phyloP scores from a whole-genome alignment of 2,797 vertebrate species.

The Dromococcyx pavoninus region DNA sequence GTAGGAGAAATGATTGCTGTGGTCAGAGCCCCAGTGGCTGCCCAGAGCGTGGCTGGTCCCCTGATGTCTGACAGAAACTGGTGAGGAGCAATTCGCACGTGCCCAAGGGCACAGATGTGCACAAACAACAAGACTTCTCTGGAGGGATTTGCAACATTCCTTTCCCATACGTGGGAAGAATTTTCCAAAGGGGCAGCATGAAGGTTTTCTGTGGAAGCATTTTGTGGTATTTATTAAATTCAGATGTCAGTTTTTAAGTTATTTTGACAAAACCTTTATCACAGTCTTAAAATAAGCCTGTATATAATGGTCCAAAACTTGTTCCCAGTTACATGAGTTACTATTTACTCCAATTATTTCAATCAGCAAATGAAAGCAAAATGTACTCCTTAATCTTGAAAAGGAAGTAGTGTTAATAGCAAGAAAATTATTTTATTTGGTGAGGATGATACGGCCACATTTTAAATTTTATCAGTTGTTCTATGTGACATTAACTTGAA shows the following conservation, averaged over 20 bases:
- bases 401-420: slow-evolving; percentile 3
- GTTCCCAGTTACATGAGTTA: not conserved
- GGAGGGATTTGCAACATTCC: not conserved
- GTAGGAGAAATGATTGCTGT: not conserved
- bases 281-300: not conserved
- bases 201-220: not conserved
- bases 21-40: not conserved
- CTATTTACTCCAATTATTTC: slow-evolving; percentile 8
- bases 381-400: not conserved
- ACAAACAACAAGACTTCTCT: rapidly evolving
- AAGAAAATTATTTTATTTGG: slow-evolving; percentile 17
- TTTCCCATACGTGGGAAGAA: not conserved
- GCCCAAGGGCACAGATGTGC: too few species aligned
- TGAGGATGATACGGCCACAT: not conserved
- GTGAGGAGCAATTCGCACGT: not conserved
- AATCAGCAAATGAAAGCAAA: not conserved
- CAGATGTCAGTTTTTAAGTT: not conserved
- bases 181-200: not conserved
- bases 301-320: not conserved
- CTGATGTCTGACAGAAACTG: not conserved
- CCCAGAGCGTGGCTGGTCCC: not conserved
- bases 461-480: slow-evolving; percentile 11
- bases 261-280: slow-evolving; percentile 16
- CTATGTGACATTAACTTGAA: slow-evolving; percentile 15
- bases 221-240: not conserved